Evolutionary conservation across 2,797 vertebrate species (phyloP).

Genomic region (Nyctalus aviator): DNA sequence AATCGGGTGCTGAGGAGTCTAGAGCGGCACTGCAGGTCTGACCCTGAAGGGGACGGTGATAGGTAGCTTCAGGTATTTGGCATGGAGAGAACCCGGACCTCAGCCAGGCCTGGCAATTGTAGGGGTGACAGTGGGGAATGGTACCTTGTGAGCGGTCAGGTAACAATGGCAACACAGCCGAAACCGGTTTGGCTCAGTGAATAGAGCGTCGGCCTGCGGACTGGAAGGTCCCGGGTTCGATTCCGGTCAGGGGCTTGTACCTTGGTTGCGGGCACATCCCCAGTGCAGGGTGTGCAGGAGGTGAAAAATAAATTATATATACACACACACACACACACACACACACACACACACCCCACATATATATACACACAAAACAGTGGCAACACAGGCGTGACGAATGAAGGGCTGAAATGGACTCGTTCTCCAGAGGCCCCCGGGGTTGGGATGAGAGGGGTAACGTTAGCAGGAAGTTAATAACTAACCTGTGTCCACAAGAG

Average conservation of each 20-base stretch:
- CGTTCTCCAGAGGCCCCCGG: neutral
- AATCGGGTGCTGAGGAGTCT: neutral
- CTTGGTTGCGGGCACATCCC: no score
- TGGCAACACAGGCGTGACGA: neutral
- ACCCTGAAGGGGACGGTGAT: neutral
- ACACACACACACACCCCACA: no score
- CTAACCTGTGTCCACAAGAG: constrained; percentile 61
- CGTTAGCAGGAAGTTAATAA: constrained; percentile 70
- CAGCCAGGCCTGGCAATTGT: neutral
- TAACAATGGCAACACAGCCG: neutral
- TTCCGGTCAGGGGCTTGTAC: no score
- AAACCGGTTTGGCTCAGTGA: no score
- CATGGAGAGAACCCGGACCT: neutral
- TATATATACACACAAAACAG: neutral
- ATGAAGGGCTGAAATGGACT: neutral
- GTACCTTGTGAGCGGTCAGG: constrained; percentile 32
- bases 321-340: no score
- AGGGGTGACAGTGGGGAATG: neutral
- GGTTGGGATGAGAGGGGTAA: neutral
- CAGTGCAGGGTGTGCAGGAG: no score
- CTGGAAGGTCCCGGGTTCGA: no score
- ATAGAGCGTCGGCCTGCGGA: no score
- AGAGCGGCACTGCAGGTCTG: neutral
- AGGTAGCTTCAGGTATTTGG: neutral
- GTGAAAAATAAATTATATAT: no score